phyloP scores from a whole-genome alignment of 2,888 invertebrate species.

The Stenichneumon culpator region DNA sequence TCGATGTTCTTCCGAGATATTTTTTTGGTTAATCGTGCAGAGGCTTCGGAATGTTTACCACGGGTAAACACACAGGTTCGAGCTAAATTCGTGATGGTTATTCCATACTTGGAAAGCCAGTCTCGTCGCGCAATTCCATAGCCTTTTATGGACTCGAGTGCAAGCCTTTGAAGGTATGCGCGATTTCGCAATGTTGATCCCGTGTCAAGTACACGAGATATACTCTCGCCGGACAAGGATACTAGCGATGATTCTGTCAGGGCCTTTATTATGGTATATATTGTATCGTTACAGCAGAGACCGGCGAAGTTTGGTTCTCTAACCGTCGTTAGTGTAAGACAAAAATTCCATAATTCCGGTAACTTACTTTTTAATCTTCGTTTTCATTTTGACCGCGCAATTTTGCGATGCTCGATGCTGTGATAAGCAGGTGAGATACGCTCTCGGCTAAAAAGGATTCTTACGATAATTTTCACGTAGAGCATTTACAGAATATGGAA shows the following conservation, averaged over 20 bases:
- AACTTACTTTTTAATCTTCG: not conserved
- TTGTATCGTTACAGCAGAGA: not conserved
- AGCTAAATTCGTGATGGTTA: constrained; percentile 28
- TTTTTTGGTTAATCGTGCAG: constrained; percentile 4
- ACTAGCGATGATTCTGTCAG: constrained; percentile 6
- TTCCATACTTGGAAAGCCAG: constrained; percentile 59
- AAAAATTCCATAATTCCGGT: not conserved
- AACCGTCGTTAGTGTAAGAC: not conserved
- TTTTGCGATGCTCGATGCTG: constrained; percentile 58
- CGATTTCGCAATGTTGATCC: constrained; percentile 63
- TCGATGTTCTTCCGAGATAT: not conserved
- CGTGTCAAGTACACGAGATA: constrained; percentile 40
- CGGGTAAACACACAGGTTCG: not conserved
- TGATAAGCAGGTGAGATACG: constrained; percentile 21
- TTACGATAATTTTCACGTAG: not conserved
- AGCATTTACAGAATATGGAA: not conserved
- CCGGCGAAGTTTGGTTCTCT: not conserved
- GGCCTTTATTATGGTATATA: not conserved
- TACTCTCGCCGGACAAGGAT: constrained; percentile 9
- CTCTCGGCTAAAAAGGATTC: not conserved
- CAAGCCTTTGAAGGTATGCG: constrained; percentile 14
- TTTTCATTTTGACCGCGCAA: not conserved
- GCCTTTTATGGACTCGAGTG: constrained; percentile 66
- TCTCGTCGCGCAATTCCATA: constrained; percentile 52
- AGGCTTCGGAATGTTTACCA: not conserved